phyloP scores from a whole-genome alignment of 2,113 vertebrate genomes.

The Mus pahari region DNA sequence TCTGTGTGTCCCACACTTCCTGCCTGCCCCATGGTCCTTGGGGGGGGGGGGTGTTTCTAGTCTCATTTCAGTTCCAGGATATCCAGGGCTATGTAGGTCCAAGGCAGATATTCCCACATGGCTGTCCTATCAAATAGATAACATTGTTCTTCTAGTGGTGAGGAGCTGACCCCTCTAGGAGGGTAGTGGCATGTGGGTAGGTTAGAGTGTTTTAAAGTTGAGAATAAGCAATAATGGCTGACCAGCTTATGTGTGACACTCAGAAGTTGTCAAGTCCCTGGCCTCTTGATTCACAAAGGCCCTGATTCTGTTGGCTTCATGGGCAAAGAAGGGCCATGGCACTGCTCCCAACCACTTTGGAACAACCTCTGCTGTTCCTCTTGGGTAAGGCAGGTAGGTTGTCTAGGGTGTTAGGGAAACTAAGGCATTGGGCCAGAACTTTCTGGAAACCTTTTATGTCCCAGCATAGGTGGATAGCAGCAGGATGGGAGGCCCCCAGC shows the following conservation, averaged over 20 bases:
- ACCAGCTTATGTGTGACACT: neutral
- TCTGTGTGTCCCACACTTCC: neutral
- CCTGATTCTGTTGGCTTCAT: neutral
- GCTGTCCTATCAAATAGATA: neutral
- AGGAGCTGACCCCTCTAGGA: neutral
- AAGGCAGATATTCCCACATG: neutral
- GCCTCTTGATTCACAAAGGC: neutral
- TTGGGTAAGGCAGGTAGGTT: neutral
- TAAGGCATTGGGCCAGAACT: neutral
- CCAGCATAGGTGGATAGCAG: neutral
- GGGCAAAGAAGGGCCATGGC: neutral
- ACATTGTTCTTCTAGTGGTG: neutral
- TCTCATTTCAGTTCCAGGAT: neutral
- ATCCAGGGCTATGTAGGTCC: neutral
- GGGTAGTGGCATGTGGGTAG: neutral
- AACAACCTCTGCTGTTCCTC: neutral
- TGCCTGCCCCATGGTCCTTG: neutral
- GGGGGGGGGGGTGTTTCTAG: neutral
- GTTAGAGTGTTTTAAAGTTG: neutral
- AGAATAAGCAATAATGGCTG: too few species aligned
- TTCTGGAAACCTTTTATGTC: slow-evolving; percentile 10
- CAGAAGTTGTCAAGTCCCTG: neutral
- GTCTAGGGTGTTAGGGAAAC: slow-evolving; percentile 11
- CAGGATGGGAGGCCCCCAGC: too few species aligned
- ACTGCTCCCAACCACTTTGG: neutral